Evolutionary conservation across 2,797 vertebrate species (phyloP), one percentile per base, ranked within the genome.

Genomic region (Spondyliosoma cantharus): DNA sequence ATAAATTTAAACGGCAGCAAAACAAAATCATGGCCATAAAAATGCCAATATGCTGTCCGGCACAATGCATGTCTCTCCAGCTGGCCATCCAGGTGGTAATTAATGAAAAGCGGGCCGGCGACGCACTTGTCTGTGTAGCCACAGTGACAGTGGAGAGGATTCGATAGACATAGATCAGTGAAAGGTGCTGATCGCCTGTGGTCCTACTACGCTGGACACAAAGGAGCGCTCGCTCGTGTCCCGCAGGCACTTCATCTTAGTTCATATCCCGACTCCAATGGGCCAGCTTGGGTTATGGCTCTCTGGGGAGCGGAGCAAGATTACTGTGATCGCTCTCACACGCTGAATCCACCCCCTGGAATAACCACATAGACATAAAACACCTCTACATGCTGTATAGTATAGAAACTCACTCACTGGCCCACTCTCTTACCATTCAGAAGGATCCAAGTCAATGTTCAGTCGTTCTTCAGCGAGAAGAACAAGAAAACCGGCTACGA

Each of bases 401-500:
- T 29, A 49, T 2, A 56, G 45, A 48, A 7, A 58, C 42, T 64
- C 48, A 61, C 62, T 13, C 69, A 62, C 73, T 76, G 53, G 46
- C 29, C 74, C 67, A 19, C 58, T 27, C 16, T 61, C 89, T 92
- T 87, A 93, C 92, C 91, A 60, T 77, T 73, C 69, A 88, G 66
- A 87, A 69, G 63, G 53, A 76, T 89, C 70, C 29, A 15, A 76
- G 88, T 95, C 91, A 95, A 76, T 92, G 88, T 65, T 60, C 59
- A 48, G 89, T 91, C 32, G 90, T 94, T 94, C 91, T 94, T 95
- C 92, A 96, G 86, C 46, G 90, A 71, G 84, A 95, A 95, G 84
- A 89, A 94, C 88, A 95, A 83, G 91, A 95, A 96, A 72, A 96
- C 95, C 11, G 95, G 95, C 95, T 96, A 46, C 1, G 66, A 77